Evolutionary conservation across 1,140 invertebrate genomes (phyloP).

Genomic region (Orius laevigatus): DNA sequence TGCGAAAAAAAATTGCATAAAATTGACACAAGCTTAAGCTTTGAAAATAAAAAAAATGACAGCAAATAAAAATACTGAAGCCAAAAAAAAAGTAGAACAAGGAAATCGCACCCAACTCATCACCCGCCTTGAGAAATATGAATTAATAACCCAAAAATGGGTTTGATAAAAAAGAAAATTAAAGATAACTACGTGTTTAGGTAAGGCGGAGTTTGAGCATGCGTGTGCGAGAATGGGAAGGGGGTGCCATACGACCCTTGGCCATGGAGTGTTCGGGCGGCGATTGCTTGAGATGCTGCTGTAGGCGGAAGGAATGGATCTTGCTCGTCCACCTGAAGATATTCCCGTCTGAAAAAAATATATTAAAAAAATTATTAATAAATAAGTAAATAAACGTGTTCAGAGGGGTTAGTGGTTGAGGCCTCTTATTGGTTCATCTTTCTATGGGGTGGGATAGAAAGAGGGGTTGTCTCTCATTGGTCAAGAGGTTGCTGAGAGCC

Average conservation of each 20-base stretch:
- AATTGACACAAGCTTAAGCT: not conserved
- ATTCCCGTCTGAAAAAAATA: constrained; percentile 43
- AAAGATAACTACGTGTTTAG: constrained; percentile 2
- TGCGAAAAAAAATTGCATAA: not conserved
- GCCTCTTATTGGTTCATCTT: too few species aligned
- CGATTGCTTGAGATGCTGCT: constrained; percentile 42
- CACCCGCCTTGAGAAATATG: not conserved
- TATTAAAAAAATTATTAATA: too few species aligned
- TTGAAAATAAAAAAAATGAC: not conserved
- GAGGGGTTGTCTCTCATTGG: too few species aligned
- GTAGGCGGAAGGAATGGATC: constrained; percentile 50
- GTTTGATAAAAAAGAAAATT: constrained; percentile 4
- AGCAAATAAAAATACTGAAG: not conserved
- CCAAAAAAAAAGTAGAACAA: constrained; percentile 1
- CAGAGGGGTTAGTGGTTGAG: too few species aligned
- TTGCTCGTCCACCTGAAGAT: constrained; percentile 53
- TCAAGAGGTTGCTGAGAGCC: too few species aligned
- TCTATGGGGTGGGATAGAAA: too few species aligned
- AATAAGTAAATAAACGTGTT: too few species aligned
- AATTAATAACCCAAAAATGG: constrained; percentile 1
- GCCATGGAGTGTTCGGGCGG: constrained; percentile 41
- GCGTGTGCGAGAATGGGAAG: constrained; percentile 14
- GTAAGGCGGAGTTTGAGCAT: constrained; percentile 22
- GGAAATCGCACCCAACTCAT: constrained; percentile 2
- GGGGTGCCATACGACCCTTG: constrained; percentile 37